Percentiles rank a stretch among this genome's conserved stretches.
Evolutionary conservation across 2,888 invertebrate species (phyloP).

Genomic region (Rhyacophila evoluta): DNA sequence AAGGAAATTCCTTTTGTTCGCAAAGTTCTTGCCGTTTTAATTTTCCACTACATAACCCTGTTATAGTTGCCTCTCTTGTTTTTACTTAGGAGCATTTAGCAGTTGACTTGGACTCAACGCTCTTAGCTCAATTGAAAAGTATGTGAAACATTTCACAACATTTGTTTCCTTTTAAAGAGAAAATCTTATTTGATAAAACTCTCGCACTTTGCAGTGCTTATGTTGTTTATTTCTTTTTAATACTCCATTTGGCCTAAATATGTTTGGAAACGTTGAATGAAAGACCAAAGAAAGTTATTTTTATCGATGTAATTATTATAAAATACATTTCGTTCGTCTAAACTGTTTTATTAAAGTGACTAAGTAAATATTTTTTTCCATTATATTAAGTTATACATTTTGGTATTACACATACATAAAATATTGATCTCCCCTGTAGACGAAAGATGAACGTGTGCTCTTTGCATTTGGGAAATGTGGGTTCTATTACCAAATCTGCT

Average conservation of each 20-base stretch:
- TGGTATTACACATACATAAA: too few relatives aligned
- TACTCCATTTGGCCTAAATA: background rate
- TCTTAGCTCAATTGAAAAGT: conserved; percentile 19
- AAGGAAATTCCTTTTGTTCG: conserved; percentile 30
- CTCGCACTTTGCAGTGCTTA: conserved; percentile 4
- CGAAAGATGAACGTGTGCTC: too few relatives aligned
- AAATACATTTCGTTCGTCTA: too few relatives aligned
- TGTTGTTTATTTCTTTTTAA: background rate
- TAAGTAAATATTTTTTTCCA: too few relatives aligned
- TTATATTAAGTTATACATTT: too few relatives aligned
- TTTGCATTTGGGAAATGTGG: too few relatives aligned
- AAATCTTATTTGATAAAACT: conserved; percentile 26
- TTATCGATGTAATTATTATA: too few relatives aligned
- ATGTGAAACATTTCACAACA: conserved; percentile 17
- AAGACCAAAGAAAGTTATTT: background rate
- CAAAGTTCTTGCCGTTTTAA: conserved; percentile 30
- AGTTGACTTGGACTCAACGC: background rate
- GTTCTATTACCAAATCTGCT: too few relatives aligned
- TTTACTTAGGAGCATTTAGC: conserved; percentile 10
- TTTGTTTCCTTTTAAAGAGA: conserved; percentile 24
- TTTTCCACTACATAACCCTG: conserved; percentile 40
- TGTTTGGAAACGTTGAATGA: background rate
- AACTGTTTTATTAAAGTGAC: too few relatives aligned
- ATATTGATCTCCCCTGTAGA: too few relatives aligned
- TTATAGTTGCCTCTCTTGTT: conserved; percentile 26